phyloP scores from a whole-genome alignment of 2,888 invertebrate species.

The Seira ritae region DNA sequence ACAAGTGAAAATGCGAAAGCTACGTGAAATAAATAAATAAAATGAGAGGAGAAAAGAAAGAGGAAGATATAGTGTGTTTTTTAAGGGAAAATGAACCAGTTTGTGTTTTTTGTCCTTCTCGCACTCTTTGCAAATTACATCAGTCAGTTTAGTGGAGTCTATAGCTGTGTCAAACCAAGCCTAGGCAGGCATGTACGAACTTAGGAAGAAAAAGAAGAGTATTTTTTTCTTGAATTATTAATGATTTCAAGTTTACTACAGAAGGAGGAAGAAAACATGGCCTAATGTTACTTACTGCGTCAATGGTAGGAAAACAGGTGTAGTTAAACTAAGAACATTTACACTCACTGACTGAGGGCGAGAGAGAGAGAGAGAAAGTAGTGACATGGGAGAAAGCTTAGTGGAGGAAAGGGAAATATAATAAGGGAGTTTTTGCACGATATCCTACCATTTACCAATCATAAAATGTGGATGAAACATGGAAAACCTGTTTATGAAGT shows the following conservation, averaged over 20 bases:
- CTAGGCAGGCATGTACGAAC: too few relatives aligned
- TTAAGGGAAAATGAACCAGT: neutral
- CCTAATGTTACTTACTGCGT: neutral
- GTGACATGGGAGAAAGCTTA: neutral
- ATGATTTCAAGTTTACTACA: neutral
- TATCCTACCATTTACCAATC: conserved; percentile 43
- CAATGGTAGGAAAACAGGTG: conserved; percentile 15
- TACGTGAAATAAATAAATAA: conserved; percentile 35
- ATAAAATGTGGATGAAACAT: conserved; percentile 24
- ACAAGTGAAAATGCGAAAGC: conserved; percentile 33
- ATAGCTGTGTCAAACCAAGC: too few relatives aligned
- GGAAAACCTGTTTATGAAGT: conserved; percentile 37
- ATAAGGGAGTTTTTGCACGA: conserved; percentile 39
- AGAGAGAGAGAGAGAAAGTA: neutral
- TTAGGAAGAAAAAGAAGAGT: neutral
- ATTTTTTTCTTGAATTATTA: conserved; percentile 1
- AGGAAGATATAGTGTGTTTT: neutral
- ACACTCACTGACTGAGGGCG: neutral
- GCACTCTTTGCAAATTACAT: too few relatives aligned
- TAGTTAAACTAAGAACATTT: conserved; percentile 11
- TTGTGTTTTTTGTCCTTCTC: neutral
- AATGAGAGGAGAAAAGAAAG: too few relatives aligned
- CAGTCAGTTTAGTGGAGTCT: too few relatives aligned
- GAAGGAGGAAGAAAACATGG: neutral
- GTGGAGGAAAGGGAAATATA: neutral